Conservation (phyloP, 2,797 vertebrate species). For the Chelidonichthys spinosus region DNA sequence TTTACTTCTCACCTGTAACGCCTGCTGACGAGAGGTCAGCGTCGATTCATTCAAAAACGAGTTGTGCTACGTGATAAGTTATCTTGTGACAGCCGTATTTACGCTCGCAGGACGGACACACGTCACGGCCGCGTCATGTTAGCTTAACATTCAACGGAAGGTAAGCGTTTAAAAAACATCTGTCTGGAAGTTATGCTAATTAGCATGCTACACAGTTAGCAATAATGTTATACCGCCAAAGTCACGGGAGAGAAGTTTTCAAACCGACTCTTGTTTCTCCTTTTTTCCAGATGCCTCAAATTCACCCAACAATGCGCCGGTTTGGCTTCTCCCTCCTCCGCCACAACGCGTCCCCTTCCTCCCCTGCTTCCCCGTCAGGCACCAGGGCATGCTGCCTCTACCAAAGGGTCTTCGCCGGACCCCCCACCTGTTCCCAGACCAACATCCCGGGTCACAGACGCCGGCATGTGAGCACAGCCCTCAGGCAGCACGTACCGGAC, state of each 20-base stretch:
- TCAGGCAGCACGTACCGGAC: constrained; percentile 71
- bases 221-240: not conserved
- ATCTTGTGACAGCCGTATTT: not conserved
- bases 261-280: not conserved
- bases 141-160: not conserved
- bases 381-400: constrained; percentile 40
- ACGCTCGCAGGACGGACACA: rapidly evolving
- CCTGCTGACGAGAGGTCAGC: constrained; percentile 66
- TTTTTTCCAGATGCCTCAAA: constrained; percentile 40
- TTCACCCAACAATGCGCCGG: constrained; percentile 62
- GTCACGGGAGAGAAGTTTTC: too few relatives aligned
- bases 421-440: not conserved
- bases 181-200: not conserved
- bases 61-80: too few relatives aligned
- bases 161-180: not conserved
- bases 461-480: constrained; percentile 68
- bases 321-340: constrained; percentile 50
- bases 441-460: constrained; percentile 7
- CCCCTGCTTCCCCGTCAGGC: constrained; percentile 1
- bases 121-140: not conserved
- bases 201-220: not conserved
- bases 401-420: not conserved
- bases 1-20: constrained; percentile 2
- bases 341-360: constrained; percentile 30
- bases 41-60: not conserved